Base-by-base conservation (phyloP, 92 coral and sea anemone species). In the Palythoa grandiflora region DNA sequence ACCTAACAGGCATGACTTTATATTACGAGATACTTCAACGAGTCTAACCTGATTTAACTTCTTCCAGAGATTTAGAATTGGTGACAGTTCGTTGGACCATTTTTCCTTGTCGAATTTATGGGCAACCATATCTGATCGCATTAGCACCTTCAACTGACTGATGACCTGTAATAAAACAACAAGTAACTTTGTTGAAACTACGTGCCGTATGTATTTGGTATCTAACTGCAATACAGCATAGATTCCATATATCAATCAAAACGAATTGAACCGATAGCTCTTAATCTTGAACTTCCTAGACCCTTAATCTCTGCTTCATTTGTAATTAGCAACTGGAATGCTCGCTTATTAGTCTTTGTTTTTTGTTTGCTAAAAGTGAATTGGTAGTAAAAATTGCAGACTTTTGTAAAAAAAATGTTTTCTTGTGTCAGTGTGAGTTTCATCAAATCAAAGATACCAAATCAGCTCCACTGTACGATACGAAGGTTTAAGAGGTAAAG, bases 61-160 rank as follows among this genome's bases (percentile, higher is more conserved):
- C 73, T 95, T 97, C 99, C 99, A 97, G 75, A 97, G 92, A 88
- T 97, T 97, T 84, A 97, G 91, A 73, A 97, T 95, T 12, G 99
- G 99, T 13, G 99, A 97, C 44, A 97, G 89, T 71, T 97, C 99
- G 1, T 92, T 93, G 38, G 96, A 95, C 99, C 99, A 97, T 79
- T 95, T 97, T 79, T 97, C 99, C 77, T 96, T 96, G 92, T 97
- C 99, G 91, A 97, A 97, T 89, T 97, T 97, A 68, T 89, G 88
- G 55, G 99, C 99, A 36, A 93, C 95, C 14, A 94, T 93, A 68
- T 96, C 94, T 51, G 99, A 97, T 38, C 99, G 90, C 99, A 97
- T 97, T 11, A 97, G 93, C 50, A 97, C 96, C 86, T 97, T 97
- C 51, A 97, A 92, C 80, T 97, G 99, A 65, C 94, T 91, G 5